phyloP scores from a whole-genome alignment of 2,113 vertebrate genomes.

The Paedocypris sp. region DNA sequence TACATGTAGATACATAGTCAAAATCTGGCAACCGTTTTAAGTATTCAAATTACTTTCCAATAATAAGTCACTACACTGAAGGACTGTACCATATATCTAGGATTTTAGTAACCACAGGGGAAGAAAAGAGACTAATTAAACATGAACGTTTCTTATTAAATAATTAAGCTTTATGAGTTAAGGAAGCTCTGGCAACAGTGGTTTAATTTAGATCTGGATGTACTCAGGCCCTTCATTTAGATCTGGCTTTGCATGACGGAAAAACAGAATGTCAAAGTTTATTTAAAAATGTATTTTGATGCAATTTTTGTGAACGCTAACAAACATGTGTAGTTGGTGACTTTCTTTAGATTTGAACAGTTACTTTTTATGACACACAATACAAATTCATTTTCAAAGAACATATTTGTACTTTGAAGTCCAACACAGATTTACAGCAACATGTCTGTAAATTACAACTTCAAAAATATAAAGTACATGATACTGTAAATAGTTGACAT shows the following conservation, averaged over 20 bases:
- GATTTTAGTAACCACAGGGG: conserved; percentile 1
- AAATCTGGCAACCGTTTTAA: neutral
- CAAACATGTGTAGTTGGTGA: no score
- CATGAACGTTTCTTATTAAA: no score
- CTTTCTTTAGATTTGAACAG: no score
- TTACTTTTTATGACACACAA: no score
- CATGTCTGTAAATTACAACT: neutral
- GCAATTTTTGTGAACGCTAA: no score
- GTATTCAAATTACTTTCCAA: neutral
- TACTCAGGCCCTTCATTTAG: conserved; percentile 24
- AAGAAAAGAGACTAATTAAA: conserved; percentile 30
- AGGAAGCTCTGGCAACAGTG: conserved; percentile 33
- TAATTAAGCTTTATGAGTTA: conserved; percentile 40
- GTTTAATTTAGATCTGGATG: conserved; percentile 16
- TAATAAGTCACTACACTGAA: neutral
- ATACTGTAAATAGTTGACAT: neutral
- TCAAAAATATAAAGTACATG: neutral
- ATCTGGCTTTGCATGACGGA: no score
- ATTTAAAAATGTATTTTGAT: no score
- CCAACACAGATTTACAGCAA: neutral
- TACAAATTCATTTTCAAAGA: no score
- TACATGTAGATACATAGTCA: neutral
- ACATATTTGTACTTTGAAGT: neutral
- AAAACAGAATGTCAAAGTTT: no score
- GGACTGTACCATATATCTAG: neutral